These are phyloP conservation scores for Cercopithecus hamlyni DNA, from an alignment of 2,797 vertebrate genomes.

Conservation along the genomic window DNA sequence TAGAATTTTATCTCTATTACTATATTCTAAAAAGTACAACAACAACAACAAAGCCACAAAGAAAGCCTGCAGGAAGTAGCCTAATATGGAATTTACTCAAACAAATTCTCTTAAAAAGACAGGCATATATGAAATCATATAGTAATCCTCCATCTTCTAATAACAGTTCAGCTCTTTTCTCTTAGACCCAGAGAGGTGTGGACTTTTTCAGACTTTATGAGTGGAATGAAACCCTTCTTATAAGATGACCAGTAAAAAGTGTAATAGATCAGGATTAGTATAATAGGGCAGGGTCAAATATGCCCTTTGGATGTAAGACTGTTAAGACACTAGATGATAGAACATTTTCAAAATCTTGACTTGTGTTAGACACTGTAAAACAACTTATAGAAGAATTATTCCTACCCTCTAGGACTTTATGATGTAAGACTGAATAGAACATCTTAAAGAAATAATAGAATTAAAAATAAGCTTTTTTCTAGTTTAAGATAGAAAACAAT, in stretches of 20 bases:
- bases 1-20: background rate
- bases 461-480: background rate
- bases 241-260: background rate
- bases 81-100: too few species aligned
- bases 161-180: background rate
- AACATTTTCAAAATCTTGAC: background rate
- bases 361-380: slow-evolving; percentile 23
- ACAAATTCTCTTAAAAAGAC: background rate
- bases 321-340: background rate
- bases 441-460: background rate
- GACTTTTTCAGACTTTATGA: background rate
- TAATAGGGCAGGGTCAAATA: background rate
- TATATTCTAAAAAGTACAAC: background rate
- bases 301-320: background rate
- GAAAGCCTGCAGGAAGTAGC: too few species aligned
- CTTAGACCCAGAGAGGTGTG: background rate
- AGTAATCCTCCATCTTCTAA: too few species aligned
- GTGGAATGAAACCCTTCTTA: background rate
- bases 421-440: background rate
- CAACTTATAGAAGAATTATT: background rate
- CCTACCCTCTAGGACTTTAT: background rate
- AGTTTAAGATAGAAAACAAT: background rate
- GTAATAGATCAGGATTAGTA: background rate
- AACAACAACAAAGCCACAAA: too few species aligned
- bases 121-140: background rate